phyloP scores from a whole-genome alignment of 1,140 invertebrate species.

The Prorops nasuta region DNA sequence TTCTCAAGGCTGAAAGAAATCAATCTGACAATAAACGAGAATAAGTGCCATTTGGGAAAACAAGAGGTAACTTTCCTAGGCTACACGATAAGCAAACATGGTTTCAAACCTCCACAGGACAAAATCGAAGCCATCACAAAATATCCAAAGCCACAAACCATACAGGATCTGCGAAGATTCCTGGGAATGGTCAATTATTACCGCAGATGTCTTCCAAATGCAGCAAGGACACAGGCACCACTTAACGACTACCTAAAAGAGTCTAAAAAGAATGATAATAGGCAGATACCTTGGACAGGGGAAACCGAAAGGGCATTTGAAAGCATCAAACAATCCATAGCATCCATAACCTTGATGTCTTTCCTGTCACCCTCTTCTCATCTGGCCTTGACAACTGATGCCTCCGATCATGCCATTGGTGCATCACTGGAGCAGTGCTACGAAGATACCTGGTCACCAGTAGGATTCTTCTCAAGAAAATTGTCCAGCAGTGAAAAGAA shows the following conservation, averaged over 20 bases:
- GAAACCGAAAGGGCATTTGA: neutral
- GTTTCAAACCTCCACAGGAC: too few species aligned
- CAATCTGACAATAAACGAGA: too few species aligned
- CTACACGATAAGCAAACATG: too few species aligned
- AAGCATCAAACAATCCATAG: neutral
- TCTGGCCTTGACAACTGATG: neutral
- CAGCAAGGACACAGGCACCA: slow-evolving; percentile 24
- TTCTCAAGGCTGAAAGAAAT: too few species aligned
- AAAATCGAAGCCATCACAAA: too few species aligned
- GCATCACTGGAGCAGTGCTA: neutral
- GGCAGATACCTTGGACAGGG: neutral
- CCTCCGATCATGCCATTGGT: neutral
- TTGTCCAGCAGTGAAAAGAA: neutral
- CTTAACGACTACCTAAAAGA: slow-evolving; percentile 4
- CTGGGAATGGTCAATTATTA: slow-evolving; percentile 38
- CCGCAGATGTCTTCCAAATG: slow-evolving; percentile 8
- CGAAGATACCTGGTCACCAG: neutral
- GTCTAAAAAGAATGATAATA: slow-evolving; percentile 2
- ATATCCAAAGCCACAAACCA: neutral
- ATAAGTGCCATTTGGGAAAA: too few species aligned
- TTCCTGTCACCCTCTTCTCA: neutral
- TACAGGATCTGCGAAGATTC: neutral
- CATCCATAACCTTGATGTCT: neutral
- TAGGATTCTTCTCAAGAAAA: neutral
- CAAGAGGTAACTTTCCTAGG: too few species aligned